Base-by-base conservation (phyloP, 2,113 vertebrate species). In the Ctenodactylus gundi region DNA sequence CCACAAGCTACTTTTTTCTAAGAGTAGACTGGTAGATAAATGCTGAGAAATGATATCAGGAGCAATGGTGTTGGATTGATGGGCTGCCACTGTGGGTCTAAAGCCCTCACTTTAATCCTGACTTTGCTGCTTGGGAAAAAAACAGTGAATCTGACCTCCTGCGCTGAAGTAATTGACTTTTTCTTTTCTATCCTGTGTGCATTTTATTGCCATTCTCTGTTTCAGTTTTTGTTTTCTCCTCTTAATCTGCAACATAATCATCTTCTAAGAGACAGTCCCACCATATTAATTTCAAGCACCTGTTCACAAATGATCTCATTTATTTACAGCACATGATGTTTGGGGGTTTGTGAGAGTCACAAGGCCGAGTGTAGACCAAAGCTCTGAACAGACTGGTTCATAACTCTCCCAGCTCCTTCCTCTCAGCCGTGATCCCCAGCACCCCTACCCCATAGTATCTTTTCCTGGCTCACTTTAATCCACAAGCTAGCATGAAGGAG, bases 321-420 rank as follows among this genome's bases (percentile, higher is more conserved):
- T 60, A 41, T 36, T 62, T 68, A 20, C 8, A n/a, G 62, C 34
- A 18, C 21, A 20, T 49, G 67, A 6, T 36, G 10, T 39, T 23
- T 84, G 31, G 78, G 57, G 36, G 53, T 53, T 81, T 36, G 39
- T 6, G 25, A 76, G 73, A 85, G 53, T 82, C 15, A 21, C 4
- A 6, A 60, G n/a, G 58, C 78, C 14, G 2, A 3, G 46, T 64
- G 11, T 72, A n/a, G 29, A 41, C 73, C 0, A 0, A 17, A 83
- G 34, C 39, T 83, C 20, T 0, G 3, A 49, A 27, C 1, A 0
- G 20, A 39, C 29, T 0, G 1, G n/a, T 11, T 18, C 25, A 4
- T 1, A 20, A 9, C 41, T 65, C 9, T 6, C 8, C 15, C 21
- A 25, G 53, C 11, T n/a, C 27, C 53, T 25, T 49, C 20, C 4